Percentiles rank a stretch among this genome's conserved stretches.
These are phyloP conservation scores for Drosophila melanica DNA, from an alignment of 1,140 invertebrate species.

Conservation along the genomic window DNA sequence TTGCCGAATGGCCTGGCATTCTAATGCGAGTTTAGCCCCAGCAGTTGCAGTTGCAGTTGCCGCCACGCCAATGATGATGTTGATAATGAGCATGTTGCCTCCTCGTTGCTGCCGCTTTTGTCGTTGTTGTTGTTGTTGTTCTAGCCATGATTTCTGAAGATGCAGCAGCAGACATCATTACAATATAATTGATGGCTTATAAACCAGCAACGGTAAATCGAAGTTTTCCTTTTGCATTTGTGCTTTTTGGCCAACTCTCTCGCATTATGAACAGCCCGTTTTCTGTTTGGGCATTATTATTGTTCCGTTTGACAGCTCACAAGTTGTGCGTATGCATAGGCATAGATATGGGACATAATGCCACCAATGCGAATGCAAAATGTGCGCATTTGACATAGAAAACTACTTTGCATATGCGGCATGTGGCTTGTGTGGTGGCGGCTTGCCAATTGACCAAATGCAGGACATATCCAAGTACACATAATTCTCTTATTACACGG, in stretches of 20 bases:
- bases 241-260: constrained; percentile 39
- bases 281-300: constrained; percentile 70
- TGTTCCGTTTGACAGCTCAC: constrained; percentile 67
- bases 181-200: constrained; percentile 83
- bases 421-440: background rate
- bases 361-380: constrained; percentile 59
- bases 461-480: too few relatives aligned
- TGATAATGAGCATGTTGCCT: constrained; percentile 78
- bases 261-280: constrained; percentile 30
- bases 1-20: constrained; percentile 62
- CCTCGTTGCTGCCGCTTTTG: constrained; percentile 53
- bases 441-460: background rate
- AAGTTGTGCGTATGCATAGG: constrained; percentile 68
- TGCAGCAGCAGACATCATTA: constrained; percentile 74
- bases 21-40: constrained; percentile 55
- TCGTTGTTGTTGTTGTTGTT: constrained; percentile 30
- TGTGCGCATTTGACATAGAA: constrained; percentile 62
- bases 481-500: too few relatives aligned
- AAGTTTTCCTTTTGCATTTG: constrained; percentile 57
- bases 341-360: constrained; percentile 59
- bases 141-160: constrained; percentile 70
- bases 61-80: constrained; percentile 64
- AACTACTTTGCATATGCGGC: constrained; percentile 55
- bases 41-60: background rate
- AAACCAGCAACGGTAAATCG: constrained; percentile 70